These are phyloP conservation scores for Gyrodactylus bullatarudis DNA, from an alignment of 1,140 invertebrate species.

Conservation along the genomic window DNA sequence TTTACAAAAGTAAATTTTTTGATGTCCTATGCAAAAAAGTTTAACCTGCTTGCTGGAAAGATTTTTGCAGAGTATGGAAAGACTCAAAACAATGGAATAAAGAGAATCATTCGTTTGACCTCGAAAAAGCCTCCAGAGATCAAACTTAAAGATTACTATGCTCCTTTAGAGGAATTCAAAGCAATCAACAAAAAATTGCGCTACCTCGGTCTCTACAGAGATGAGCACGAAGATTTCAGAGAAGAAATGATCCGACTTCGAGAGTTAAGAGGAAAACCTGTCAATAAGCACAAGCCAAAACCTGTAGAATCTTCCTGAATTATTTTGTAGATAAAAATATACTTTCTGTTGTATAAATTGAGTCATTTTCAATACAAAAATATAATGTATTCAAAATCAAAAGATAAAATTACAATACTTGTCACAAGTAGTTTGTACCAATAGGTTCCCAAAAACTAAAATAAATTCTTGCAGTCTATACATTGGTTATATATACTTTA, in stretches of 20 bases:
- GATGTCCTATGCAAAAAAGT: not conserved
- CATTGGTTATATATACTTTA: no score
- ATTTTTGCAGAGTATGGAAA: not conserved
- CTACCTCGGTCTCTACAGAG: not conserved
- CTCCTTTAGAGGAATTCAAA: not conserved
- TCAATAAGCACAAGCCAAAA: not conserved
- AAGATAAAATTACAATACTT: no score
- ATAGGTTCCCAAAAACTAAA: no score
- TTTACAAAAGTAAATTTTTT: not conserved
- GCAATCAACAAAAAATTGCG: not conserved
- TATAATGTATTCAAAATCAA: no score
- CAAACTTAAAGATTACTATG: not conserved
- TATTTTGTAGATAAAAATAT: no score
- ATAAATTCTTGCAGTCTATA: no score
- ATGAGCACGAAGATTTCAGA: slow-evolving; percentile 1
- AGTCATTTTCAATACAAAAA: no score
- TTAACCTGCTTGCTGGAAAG: not conserved
- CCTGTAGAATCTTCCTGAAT: not conserved
- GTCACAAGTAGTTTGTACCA: no score
- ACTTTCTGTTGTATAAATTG: no score
- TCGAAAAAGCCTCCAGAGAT: not conserved
- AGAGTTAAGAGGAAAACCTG: not conserved
- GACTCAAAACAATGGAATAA: not conserved
- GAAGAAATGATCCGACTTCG: not conserved
- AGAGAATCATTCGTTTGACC: not conserved